Conservation (phyloP, 2,113 vertebrate genomes). For the Pardalotus punctatus region DNA sequence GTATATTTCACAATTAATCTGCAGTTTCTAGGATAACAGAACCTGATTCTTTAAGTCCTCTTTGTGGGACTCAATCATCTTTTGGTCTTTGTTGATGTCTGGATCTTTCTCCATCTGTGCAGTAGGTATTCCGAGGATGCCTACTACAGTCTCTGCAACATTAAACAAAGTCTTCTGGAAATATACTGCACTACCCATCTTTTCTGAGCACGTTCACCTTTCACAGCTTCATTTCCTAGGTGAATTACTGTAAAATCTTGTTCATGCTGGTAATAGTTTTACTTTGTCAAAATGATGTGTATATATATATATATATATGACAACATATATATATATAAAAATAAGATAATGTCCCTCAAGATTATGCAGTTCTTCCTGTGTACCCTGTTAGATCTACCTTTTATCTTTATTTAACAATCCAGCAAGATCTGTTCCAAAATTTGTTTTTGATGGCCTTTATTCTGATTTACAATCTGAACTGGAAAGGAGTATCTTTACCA, state of each 20-base stretch:
- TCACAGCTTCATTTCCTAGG: neutral
- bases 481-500: neutral
- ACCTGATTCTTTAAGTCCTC: neutral
- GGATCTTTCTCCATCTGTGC: neutral
- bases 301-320: too few species aligned
- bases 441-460: neutral
- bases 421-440: neutral
- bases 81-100: neutral
- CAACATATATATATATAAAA: too few species aligned
- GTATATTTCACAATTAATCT: neutral
- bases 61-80: neutral
- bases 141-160: neutral
- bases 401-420: neutral
- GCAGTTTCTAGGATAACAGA: neutral
- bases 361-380: neutral
- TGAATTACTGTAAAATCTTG: neutral
- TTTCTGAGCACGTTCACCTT: neutral
- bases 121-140: neutral
- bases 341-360: too few species aligned
- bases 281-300: neutral
- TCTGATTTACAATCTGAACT: neutral
- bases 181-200: rapidly evolving
- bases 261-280: neutral
- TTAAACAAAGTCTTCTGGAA: neutral
- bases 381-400: neutral